Evolutionary conservation across 2,113 vertebrate genomes (phyloP).

Genomic region (Amblyopsis rosae): DNA sequence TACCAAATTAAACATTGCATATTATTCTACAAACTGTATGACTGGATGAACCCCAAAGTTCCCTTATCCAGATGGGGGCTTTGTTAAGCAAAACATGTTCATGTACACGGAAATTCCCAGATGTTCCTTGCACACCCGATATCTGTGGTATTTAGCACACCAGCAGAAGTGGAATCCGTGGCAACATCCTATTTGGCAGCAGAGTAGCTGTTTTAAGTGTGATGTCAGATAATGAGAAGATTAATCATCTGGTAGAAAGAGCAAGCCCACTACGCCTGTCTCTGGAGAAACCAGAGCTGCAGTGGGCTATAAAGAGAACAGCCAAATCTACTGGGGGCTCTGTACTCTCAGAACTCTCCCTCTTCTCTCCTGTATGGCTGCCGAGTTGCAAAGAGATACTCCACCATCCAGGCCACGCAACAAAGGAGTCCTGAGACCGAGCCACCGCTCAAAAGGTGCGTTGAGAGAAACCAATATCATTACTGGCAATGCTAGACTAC

Average conservation of each 20-base stretch:
- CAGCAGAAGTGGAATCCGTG: slow-evolving; percentile 7
- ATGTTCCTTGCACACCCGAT: background rate
- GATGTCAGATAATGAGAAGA: slow-evolving; percentile 72
- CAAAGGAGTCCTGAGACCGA: slow-evolving; percentile 68
- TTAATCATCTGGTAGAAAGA: slow-evolving; percentile 66
- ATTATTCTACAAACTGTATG: background rate
- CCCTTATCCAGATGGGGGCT: slow-evolving; percentile 16
- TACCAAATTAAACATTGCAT: background rate
- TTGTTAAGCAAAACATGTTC: slow-evolving; percentile 28
- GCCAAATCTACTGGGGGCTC: slow-evolving; percentile 38
- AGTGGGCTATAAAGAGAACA: slow-evolving; percentile 56
- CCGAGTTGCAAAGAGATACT: slow-evolving; percentile 60
- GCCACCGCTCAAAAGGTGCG: slow-evolving; percentile 57
- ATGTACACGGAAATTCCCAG: slow-evolving; percentile 19
- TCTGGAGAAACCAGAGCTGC: slow-evolving; percentile 46
- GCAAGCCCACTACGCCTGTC: slow-evolving; percentile 38
- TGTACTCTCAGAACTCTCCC: background rate
- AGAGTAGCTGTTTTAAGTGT: slow-evolving; percentile 50
- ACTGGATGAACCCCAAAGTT: background rate
- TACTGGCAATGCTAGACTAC: slow-evolving; percentile 52
- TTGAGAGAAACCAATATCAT: slow-evolving; percentile 78
- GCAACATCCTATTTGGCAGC: slow-evolving; percentile 25
- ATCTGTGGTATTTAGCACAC: background rate
- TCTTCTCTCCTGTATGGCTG: slow-evolving; percentile 1
- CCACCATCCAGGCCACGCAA: slow-evolving; percentile 50